These are phyloP conservation scores for Microcebus lehilahytsara DNA, from an alignment of 2,113 vertebrate genomes.

Conservation along the genomic window DNA sequence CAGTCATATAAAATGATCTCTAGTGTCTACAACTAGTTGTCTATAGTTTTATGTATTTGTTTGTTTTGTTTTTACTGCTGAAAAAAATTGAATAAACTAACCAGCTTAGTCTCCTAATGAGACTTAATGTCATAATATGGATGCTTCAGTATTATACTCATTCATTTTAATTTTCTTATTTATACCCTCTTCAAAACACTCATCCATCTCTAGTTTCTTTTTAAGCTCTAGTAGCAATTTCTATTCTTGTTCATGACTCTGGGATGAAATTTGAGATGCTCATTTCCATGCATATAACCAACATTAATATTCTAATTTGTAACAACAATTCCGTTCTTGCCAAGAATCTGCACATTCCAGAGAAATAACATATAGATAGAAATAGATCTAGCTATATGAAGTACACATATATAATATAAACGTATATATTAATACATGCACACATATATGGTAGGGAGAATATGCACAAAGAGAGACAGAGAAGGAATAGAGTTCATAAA, in stretches of 20 bases:
- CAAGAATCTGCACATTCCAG: neutral
- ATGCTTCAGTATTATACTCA: neutral
- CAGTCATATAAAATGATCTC: neutral
- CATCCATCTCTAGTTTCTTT: neutral
- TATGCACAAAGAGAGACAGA: neutral
- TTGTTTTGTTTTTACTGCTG: neutral
- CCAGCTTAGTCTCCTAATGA: neutral
- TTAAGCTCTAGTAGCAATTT: neutral
- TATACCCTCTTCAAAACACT: neutral
- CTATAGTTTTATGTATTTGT: neutral
- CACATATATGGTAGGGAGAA: neutral
- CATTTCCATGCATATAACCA: neutral
- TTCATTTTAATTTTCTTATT: neutral
- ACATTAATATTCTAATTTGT: neutral
- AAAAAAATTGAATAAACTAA: neutral
- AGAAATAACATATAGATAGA: neutral
- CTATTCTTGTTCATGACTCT: neutral
- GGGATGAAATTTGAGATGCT: neutral
- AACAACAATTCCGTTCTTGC: neutral
- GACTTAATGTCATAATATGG: neutral
- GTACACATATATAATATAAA: neutral
- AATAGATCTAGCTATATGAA: neutral
- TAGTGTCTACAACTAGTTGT: neutral
- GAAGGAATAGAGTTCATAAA: neutral
- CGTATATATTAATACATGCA: neutral